Evolutionary conservation across 2,888 invertebrate genomes (phyloP).

Genomic region (Tinea pellionella): DNA sequence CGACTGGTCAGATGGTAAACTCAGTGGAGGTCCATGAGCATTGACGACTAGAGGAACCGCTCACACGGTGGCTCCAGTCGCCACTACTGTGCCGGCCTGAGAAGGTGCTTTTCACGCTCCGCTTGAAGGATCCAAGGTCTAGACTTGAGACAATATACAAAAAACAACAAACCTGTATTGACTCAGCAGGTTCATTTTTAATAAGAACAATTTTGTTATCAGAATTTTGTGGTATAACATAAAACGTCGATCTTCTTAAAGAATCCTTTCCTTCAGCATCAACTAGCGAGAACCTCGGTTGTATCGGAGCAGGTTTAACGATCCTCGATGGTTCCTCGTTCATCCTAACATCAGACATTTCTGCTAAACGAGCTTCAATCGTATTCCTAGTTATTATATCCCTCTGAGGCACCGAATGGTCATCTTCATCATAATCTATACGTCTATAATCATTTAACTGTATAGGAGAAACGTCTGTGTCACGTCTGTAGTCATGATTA

Average conservation of each 20-base stretch:
- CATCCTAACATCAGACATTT: constrained; percentile 43
- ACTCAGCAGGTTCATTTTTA: constrained; percentile 69
- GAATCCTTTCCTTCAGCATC: constrained; percentile 45
- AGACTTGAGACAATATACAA: too few relatives aligned
- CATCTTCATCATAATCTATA: constrained; percentile 57
- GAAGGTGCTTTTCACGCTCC: too few relatives aligned
- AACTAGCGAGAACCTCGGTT: constrained; percentile 46
- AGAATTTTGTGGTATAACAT: constrained; percentile 52
- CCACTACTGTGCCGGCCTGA: too few relatives aligned
- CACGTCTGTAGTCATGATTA: constrained; percentile 47
- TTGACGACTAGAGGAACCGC: too few relatives aligned
- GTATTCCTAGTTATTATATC: constrained; percentile 32
- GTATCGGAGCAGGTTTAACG: constrained; percentile 54
- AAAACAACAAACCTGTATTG: constrained; percentile 38
- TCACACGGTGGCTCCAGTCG: too few relatives aligned
- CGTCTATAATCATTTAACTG: constrained; percentile 42
- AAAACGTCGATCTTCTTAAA: constrained; percentile 39
- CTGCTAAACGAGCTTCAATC: constrained; percentile 37
- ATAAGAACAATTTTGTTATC: constrained; percentile 73
- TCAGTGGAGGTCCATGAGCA: too few relatives aligned
- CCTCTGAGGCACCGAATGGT: constrained; percentile 37
- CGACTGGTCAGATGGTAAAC: too few relatives aligned
- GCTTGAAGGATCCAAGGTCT: too few relatives aligned
- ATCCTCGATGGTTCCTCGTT: constrained; percentile 33
- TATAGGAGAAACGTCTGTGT: constrained; percentile 39